These are phyloP conservation scores for Cepphus grylle DNA, from an alignment of 2,113 vertebrate species.

Conservation along the genomic window DNA sequence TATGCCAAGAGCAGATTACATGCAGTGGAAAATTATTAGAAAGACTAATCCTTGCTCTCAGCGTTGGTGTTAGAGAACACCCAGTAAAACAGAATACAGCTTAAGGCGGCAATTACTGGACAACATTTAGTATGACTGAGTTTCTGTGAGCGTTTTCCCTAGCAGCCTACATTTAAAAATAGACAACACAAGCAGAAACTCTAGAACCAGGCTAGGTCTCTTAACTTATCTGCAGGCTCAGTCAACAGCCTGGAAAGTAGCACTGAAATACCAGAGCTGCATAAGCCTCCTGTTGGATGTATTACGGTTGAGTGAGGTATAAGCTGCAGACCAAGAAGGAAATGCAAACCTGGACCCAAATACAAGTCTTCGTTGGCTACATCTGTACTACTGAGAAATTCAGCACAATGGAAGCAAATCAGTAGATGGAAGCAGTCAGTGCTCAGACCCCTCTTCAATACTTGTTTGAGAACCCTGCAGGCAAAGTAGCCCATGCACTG, in stretches of 20 bases:
- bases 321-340: neutral
- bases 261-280: neutral
- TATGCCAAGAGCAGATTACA: neutral
- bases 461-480: neutral
- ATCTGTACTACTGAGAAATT: neutral
- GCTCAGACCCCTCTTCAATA: neutral
- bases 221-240: neutral
- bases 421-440: neutral
- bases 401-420: neutral
- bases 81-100: neutral
- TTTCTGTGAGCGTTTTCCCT: neutral
- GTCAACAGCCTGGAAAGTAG: neutral
- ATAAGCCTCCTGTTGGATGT: neutral
- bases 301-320: rapidly evolving
- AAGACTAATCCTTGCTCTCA: neutral
- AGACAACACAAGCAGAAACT: neutral
- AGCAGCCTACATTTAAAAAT: neutral
- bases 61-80: neutral
- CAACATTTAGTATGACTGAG: neutral
- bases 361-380: neutral
- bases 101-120: neutral
- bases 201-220: neutral
- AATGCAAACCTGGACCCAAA: neutral
- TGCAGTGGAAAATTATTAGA: neutral
- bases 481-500: neutral